Conservation (phyloP, 30 jellyfish, hydroid and myxozoan genomes). For the Hydractinia echinata region DNA sequence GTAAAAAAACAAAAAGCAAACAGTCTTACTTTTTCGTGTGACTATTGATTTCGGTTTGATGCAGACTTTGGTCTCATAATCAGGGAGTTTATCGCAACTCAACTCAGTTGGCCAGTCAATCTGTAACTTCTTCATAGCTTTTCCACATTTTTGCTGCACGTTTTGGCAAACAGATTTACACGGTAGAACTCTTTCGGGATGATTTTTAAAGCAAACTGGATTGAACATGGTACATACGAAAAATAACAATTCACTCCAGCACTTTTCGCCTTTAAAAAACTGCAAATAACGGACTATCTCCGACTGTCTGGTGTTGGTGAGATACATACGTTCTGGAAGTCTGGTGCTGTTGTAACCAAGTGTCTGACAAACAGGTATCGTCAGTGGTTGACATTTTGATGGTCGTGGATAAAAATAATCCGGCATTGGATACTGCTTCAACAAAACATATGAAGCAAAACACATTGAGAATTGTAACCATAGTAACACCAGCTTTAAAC, state of each 20-base stretch:
- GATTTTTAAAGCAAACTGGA: slow-evolving; percentile 78
- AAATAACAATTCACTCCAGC: slow-evolving; percentile 65
- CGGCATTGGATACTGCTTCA: no score
- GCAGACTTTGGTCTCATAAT: slow-evolving; percentile 82
- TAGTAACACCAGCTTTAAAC: no score
- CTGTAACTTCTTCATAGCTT: slow-evolving; percentile 41
- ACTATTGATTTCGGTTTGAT: slow-evolving; percentile 90
- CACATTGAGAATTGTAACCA: no score
- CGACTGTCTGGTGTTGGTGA: slow-evolving; percentile 46
- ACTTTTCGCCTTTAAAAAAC: slow-evolving; percentile 47
- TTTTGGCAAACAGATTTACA: slow-evolving; percentile 81
- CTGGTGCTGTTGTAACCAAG: slow-evolving; percentile 90
- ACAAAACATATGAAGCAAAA: no score
- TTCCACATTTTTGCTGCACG: slow-evolving; percentile 65
- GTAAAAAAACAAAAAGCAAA: background rate
- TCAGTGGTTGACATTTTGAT: slow-evolving; percentile 55
- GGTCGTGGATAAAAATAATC: no score
- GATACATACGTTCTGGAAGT: slow-evolving; percentile 37
- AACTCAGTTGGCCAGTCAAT: slow-evolving; percentile 88
- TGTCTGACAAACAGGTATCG: slow-evolving; percentile 58
- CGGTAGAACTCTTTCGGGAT: slow-evolving; percentile 65
- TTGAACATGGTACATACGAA: slow-evolving; percentile 77
- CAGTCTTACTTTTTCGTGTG: slow-evolving; percentile 8
- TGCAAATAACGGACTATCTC: slow-evolving; percentile 55
- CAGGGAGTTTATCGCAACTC: slow-evolving; percentile 71